A percentile compares a stretch with the other conserved stretches of the same genome.
Evolutionary conservation across 2,888 invertebrate species (phyloP).

Genomic region (Oscheius myriophilus): DNA sequence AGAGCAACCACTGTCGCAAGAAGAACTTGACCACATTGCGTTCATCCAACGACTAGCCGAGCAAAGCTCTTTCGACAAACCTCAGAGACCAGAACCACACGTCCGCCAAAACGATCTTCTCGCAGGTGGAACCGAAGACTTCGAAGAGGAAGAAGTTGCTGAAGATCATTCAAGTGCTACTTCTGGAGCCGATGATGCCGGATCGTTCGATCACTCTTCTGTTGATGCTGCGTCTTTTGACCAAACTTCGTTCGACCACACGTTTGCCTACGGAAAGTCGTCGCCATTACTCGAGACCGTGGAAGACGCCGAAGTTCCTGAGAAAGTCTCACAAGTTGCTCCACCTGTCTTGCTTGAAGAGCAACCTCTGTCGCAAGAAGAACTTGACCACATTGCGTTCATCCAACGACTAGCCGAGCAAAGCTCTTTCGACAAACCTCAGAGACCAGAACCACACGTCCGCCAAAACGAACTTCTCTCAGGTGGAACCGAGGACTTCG

Average conservation of each 20-base stretch:
- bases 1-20: constrained; percentile 25
- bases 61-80: constrained; percentile 42
- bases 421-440: constrained; percentile 36
- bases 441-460: constrained; percentile 21
- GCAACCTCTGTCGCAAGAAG: constrained; percentile 32
- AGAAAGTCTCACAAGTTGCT: neutral
- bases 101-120: too few relatives aligned
- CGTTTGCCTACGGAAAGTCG: constrained; percentile 1
- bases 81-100: neutral
- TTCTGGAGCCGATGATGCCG: constrained; percentile 35
- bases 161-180: constrained; percentile 30
- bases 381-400: constrained; percentile 49
- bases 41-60: constrained; percentile 39
- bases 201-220: constrained; percentile 6
- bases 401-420: constrained; percentile 45
- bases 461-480: too few relatives aligned
- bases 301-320: constrained; percentile 2
- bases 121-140: neutral
- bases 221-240: neutral
- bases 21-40: constrained; percentile 54
- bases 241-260: constrained; percentile 17
- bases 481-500: neutral
- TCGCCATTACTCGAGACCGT: constrained; percentile 27
- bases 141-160: constrained; percentile 1
- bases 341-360: neutral